phyloP scores from a whole-genome alignment of 2,113 vertebrate genomes.

The Megalops atlanticus region DNA sequence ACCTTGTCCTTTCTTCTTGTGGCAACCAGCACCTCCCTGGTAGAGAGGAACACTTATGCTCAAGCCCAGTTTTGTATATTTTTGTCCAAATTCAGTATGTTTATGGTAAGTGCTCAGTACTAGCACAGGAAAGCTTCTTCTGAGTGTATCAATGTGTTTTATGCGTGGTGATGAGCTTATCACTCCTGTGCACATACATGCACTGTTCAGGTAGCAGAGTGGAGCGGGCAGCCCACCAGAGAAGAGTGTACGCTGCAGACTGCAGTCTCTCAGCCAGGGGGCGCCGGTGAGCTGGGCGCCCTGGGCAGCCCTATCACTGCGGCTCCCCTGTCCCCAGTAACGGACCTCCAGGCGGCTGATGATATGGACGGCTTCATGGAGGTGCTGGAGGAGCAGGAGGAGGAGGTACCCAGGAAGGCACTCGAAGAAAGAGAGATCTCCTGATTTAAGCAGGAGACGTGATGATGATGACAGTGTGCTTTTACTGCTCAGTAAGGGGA shows the following conservation, averaged over 20 bases:
- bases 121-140: too few relatives aligned
- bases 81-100: too few relatives aligned
- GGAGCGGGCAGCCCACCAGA: background rate
- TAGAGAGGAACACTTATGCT: too few relatives aligned
- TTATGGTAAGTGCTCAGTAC: too few relatives aligned
- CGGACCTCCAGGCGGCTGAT: conserved; percentile 31
- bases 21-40: too few relatives aligned
- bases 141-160: background rate
- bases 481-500: background rate
- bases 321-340: conserved; percentile 24
- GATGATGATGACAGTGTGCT: background rate
- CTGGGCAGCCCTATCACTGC: conserved; percentile 60
- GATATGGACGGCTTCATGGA: conserved; percentile 48
- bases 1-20: too few relatives aligned
- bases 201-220: conserved; percentile 19
- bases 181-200: too few relatives aligned
- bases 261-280: conserved; percentile 41
- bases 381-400: conserved; percentile 44
- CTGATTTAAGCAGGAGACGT: too few relatives aligned
- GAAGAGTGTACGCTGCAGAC: background rate
- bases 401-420: conserved; percentile 37
- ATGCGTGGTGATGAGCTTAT: too few relatives aligned
- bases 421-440: background rate
- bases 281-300: conserved; percentile 39
- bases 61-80: too few relatives aligned